A percentile compares a stretch with the other conserved stretches of the same genome.
These are phyloP conservation scores for Nerophis lumbriciformis DNA, from an alignment of 2,113 vertebrate species.

Conservation along the genomic window DNA sequence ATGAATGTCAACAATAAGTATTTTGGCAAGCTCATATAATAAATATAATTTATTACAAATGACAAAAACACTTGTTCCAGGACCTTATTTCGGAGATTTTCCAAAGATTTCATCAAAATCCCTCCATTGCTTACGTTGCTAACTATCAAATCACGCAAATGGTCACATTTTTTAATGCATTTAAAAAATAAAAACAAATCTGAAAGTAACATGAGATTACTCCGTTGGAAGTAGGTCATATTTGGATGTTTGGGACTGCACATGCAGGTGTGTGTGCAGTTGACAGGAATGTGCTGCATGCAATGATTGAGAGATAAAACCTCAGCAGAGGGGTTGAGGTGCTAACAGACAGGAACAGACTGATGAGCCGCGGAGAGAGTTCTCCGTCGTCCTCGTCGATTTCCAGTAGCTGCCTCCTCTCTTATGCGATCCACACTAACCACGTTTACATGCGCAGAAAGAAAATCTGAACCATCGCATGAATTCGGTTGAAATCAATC, in stretches of 20 bases:
- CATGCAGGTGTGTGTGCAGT: constrained; percentile 54
- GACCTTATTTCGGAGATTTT: too few relatives aligned
- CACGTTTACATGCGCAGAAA: neutral
- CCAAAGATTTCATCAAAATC: too few relatives aligned
- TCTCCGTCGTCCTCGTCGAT: constrained; percentile 32
- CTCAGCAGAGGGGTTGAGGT: constrained; percentile 44
- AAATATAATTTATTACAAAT: too few relatives aligned
- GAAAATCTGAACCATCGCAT: neutral
- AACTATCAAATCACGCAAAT: too few relatives aligned
- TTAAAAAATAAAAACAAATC: too few relatives aligned
- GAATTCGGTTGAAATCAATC: too few relatives aligned
- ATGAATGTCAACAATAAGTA: too few relatives aligned
- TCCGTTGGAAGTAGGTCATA: neutral
- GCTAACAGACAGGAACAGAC: constrained; percentile 63
- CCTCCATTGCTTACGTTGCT: too few relatives aligned
- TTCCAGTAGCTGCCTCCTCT: constrained; percentile 49
- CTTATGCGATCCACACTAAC: constrained; percentile 47
- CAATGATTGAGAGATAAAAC: constrained; percentile 70
- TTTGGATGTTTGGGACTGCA: constrained; percentile 45
- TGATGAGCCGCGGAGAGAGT: constrained; percentile 54
- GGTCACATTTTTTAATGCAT: too few relatives aligned
- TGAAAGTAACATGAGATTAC: constrained; percentile 15
- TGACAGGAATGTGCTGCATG: constrained; percentile 69
- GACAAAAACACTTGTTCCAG: too few relatives aligned
- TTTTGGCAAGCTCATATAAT: too few relatives aligned